These are phyloP conservation scores for Ectobius pallidus DNA, from an alignment of 2,888 invertebrate species.

Conservation along the genomic window DNA sequence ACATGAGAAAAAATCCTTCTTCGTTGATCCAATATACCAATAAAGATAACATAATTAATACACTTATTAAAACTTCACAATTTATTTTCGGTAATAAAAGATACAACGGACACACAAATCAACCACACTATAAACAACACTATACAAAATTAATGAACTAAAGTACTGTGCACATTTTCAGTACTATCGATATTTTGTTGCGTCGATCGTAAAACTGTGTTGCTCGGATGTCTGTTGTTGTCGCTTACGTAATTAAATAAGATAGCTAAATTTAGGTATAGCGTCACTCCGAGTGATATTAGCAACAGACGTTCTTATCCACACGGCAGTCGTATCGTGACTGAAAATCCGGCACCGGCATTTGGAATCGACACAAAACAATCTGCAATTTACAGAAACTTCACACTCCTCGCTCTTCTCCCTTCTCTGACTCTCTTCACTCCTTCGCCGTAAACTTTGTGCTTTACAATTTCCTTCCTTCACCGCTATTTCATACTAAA, in stretches of 20 bases:
- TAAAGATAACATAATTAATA: too few relatives aligned
- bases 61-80: too few relatives aligned
- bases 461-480: neutral
- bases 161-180: too few relatives aligned
- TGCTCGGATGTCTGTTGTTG: neutral
- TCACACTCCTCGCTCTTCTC: neutral
- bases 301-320: neutral
- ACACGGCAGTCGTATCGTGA: neutral
- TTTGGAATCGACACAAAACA: neutral
- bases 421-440: neutral
- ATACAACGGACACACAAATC: too few relatives aligned
- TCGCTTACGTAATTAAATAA: slow-evolving; percentile 9
- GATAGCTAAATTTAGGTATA: slow-evolving; percentile 12
- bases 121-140: too few relatives aligned
- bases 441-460: neutral
- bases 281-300: neutral
- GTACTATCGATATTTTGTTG: too few relatives aligned
- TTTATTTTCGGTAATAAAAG: too few relatives aligned
- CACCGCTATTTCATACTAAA: neutral
- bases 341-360: neutral
- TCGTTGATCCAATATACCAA: too few relatives aligned
- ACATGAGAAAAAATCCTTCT: too few relatives aligned
- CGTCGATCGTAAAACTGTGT: slow-evolving; percentile 5
- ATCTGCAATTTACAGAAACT: neutral
- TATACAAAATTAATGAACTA: too few relatives aligned